A percentile compares a stretch with the other conserved stretches of the same genome.
These are phyloP conservation scores for Dynastes grantii DNA, from an alignment of 2,888 invertebrate genomes.

Conservation along the genomic window DNA sequence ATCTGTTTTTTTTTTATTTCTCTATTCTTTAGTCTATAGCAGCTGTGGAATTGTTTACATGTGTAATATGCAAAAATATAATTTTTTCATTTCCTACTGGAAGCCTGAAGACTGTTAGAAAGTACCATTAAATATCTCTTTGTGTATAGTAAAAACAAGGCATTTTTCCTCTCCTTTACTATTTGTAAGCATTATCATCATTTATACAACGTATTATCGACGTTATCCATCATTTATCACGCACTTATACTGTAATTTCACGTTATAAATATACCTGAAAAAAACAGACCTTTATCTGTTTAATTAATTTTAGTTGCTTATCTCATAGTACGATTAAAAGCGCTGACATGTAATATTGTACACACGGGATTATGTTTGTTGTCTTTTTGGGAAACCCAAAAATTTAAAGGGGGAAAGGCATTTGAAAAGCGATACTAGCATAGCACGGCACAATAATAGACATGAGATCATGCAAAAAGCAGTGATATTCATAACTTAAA, in stretches of 20 bases:
- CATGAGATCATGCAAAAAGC: slow-evolving; percentile 31
- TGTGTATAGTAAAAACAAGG: slow-evolving; percentile 22
- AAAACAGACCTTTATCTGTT: slow-evolving; percentile 23
- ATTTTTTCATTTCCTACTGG: too few relatives aligned
- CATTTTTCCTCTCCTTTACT: slow-evolving; percentile 13
- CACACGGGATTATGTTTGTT: slow-evolving; percentile 18
- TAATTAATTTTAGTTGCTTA: slow-evolving; percentile 38
- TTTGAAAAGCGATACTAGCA: slow-evolving; percentile 1
- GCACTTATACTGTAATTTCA: slow-evolving; percentile 20
- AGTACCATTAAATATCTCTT: slow-evolving; percentile 44
- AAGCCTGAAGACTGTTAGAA: slow-evolving; percentile 30
- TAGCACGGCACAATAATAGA: slow-evolving; percentile 38
- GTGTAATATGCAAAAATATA: too few relatives aligned
- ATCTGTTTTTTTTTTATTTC: not conserved
- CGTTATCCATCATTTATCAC: slow-evolving; percentile 26
- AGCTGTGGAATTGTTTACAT: not conserved
- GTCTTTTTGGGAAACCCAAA: slow-evolving; percentile 5
- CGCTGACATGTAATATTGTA: slow-evolving; percentile 12
- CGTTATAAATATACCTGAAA: slow-evolving; percentile 26
- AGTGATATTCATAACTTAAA: slow-evolving; percentile 41
- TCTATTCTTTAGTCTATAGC: not conserved
- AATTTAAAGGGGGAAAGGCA: slow-evolving; percentile 12
- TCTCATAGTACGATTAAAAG: slow-evolving; percentile 34
- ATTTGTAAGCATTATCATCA: slow-evolving; percentile 24
- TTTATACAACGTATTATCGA: not conserved